Evolutionary conservation across 2,113 vertebrate genomes (phyloP).

Genomic region (Hoplias malabaricus): DNA sequence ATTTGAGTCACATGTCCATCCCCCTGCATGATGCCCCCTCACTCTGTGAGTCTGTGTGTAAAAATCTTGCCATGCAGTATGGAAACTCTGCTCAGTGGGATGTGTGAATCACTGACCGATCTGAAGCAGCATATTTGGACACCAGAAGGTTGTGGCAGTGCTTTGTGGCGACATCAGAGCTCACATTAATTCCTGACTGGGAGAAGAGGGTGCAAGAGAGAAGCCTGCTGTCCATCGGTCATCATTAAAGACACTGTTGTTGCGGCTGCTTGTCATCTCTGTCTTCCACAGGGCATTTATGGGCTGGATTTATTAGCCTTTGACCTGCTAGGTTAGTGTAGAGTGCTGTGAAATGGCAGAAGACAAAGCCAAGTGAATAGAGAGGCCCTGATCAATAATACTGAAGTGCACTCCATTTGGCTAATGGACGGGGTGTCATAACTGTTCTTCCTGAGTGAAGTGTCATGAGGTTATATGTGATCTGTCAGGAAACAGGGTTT

Average conservation of each 20-base stretch:
- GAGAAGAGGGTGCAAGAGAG: constrained; percentile 14
- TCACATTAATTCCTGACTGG: constrained; percentile 17
- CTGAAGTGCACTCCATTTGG: constrained; percentile 54
- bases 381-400: constrained; percentile 49
- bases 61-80: neutral
- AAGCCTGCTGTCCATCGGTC: constrained; percentile 11
- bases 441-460: constrained; percentile 42
- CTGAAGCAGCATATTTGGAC: constrained; percentile 32
- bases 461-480: constrained; percentile 38
- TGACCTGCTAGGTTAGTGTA: constrained; percentile 35
- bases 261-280: constrained; percentile 27
- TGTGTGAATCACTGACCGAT: constrained; percentile 36
- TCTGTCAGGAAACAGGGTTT: constrained; percentile 15
- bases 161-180: constrained; percentile 35
- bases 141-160: constrained; percentile 21
- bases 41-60: constrained; percentile 13
- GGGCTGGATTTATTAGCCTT: constrained; percentile 46
- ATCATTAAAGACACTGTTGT: constrained; percentile 17
- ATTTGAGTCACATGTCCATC: neutral
- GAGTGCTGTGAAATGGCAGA: constrained; percentile 27
- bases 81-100: constrained; percentile 10
- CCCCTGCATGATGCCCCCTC: neutral
- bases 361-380: constrained; percentile 32
- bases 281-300: constrained; percentile 16
- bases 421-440: constrained; percentile 52